Base-by-base conservation (phyloP, 2,888 invertebrate genomes). In the Panorpa germanica region DNA sequence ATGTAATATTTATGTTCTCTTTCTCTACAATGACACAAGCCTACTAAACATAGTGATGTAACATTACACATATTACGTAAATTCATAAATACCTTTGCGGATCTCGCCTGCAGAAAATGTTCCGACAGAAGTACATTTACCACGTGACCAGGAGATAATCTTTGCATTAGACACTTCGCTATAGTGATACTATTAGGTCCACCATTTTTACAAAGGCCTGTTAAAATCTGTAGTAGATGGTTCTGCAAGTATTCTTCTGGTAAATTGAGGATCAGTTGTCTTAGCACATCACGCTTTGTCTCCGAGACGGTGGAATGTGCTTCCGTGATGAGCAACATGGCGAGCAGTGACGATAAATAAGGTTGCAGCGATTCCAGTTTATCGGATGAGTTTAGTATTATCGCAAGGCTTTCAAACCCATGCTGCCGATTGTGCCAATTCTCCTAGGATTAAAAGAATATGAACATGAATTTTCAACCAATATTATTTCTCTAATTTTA, bases 261-360 rank as follows among this genome's bases (percentile, higher is more conserved):
- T 20, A 55, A 42, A 4, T 55, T 45, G 17, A 51, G 45, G 31
- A 55, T 53, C 16, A 55, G 42, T 43, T 55, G 55, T 23, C 48
- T 44, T 29, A 55, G 35, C 6, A 55, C 39, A 18, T 47, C 47
- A 2, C 49, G 43, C 31, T 53, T 54, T n/a, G 49, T 47, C 28
- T 54, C 53, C 4, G 49, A 41, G 7, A 55, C 53, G 34, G 53
- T 51, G 2, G 45, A 40, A 39, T 55, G 51, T 34, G 66, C 61
- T 48, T 77, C 76, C 35, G 71, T 67, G 19, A 70, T 58, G 12
- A 78, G 53, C 28, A 68, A 50, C 16, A 71, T 65, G 39, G 66
- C 59, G 33, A 78, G 55, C 35, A 77, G 60, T 16, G 65, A 59
- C 38, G 65, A 61, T 42, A 76, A 53, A 45, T 69, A 59, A 3